Evolutionary conservation across 2,888 invertebrate species (phyloP).

Genomic region (Conchocele bisecta): DNA sequence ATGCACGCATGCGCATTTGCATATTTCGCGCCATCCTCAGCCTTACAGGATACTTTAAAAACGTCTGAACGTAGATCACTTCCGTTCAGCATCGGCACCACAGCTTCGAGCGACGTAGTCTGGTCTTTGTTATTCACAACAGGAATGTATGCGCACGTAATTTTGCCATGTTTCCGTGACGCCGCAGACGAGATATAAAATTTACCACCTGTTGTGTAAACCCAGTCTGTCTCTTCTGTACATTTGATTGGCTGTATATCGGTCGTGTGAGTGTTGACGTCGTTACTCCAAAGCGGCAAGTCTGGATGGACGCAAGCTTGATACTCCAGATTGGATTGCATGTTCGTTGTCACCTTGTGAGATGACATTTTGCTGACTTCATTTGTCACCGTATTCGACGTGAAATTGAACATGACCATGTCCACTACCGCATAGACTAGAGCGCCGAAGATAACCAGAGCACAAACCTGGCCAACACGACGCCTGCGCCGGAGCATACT

Average conservation of each 20-base stretch:
- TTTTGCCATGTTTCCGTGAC: constrained; percentile 81
- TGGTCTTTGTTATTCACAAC: constrained; percentile 76
- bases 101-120: constrained; percentile 49
- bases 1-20: constrained; percentile 87
- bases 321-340: too few species aligned
- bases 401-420: too few species aligned
- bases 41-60: constrained; percentile 73
- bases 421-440: too few species aligned
- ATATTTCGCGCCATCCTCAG: constrained; percentile 84
- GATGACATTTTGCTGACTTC: too few species aligned
- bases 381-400: too few species aligned
- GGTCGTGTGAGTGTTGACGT: not conserved
- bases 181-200: constrained; percentile 85
- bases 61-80: constrained; percentile 69
- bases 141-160: constrained; percentile 85
- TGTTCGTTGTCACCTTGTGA: too few species aligned
- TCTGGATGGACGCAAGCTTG: constrained; percentile 1
- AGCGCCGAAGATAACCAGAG: too few species aligned
- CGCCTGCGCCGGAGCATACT: too few species aligned
- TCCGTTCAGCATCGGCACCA: constrained; percentile 62
- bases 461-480: too few species aligned
- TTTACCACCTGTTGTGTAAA: constrained; percentile 87
- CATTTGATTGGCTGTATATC: not conserved
- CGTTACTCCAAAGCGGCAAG: not conserved
- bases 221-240: constrained; percentile 88